Conservation (phyloP, 1,140 invertebrate genomes). For the Macrostomum lignano region DNA sequence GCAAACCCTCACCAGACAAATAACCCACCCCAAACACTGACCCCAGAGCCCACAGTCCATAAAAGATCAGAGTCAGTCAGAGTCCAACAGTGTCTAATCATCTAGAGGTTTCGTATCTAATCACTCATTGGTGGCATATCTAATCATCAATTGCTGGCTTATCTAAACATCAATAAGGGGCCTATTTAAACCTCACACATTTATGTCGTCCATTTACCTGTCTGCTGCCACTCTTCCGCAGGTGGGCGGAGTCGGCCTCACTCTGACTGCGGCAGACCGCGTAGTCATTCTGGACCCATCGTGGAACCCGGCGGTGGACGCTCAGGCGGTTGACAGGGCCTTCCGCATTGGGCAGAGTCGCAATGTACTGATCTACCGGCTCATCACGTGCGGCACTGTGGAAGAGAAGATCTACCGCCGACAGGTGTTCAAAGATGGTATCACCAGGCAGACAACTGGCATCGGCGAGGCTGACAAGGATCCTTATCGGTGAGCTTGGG, state of each 20-base stretch:
- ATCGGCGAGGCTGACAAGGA: conserved; percentile 1
- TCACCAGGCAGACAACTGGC: conserved; percentile 11
- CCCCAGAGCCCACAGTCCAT: too few species aligned
- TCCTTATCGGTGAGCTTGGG: conserved; percentile 1
- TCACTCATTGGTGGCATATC: too few species aligned
- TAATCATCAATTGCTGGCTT: too few species aligned
- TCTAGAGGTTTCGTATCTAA: too few species aligned
- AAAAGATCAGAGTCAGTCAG: too few species aligned
- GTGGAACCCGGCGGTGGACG: conserved; percentile 32
- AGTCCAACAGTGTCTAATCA: too few species aligned
- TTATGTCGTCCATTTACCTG: too few species aligned
- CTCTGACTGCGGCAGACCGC: conserved; percentile 29
- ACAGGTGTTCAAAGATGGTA: conserved; percentile 30
- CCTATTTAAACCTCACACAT: too few species aligned
- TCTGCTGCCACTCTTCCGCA: too few species aligned
- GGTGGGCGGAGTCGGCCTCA: conserved; percentile 32
- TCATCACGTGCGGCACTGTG: conserved; percentile 31
- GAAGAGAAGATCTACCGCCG: conserved; percentile 32
- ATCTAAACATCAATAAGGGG: too few species aligned
- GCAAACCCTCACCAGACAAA: too few species aligned
- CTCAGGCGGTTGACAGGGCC: conserved; percentile 30
- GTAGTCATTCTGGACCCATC: conserved; percentile 32
- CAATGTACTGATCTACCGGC: conserved; percentile 29
- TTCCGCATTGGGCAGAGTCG: conserved; percentile 30
- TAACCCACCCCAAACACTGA: too few species aligned